Percentiles rank a stretch among this genome's conserved stretches.
phyloP scores from a whole-genome alignment of 2,797 vertebrate genomes.

The Cetoscarus ocellatus region DNA sequence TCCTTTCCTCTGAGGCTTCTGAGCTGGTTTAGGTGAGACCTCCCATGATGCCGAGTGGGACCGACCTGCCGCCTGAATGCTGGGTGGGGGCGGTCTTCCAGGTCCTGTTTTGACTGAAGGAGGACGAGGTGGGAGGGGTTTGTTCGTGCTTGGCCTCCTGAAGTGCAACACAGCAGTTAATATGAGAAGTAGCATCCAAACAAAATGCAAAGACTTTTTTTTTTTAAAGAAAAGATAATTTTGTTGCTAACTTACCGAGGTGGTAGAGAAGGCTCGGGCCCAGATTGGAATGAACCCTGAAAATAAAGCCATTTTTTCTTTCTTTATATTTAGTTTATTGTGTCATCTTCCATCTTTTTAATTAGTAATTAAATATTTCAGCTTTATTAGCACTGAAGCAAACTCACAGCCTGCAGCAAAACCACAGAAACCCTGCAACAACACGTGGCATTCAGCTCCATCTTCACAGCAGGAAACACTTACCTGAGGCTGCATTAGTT shows the following conservation, averaged over 20 bases:
- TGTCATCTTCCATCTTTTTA: too few species aligned
- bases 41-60: conserved; percentile 60
- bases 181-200: conserved; percentile 1
- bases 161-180: conserved; percentile 19
- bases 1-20: conserved; percentile 80
- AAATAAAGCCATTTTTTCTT: not conserved
- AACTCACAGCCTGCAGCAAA: conserved; percentile 18
- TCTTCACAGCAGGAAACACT: conserved; percentile 9
- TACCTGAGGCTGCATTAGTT: conserved; percentile 31
- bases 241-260: conserved; percentile 84
- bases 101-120: conserved; percentile 87
- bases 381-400: conserved; percentile 32
- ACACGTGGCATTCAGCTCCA: conserved; percentile 20
- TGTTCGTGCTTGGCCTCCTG: conserved; percentile 83
- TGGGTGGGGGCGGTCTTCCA: conserved; percentile 90
- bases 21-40: conserved; percentile 35
- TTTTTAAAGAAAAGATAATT: not conserved
- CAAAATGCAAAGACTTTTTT: not conserved
- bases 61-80: conserved; percentile 69
- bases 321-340: too few species aligned
- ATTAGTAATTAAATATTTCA: conserved; percentile 35
- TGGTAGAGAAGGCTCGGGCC: conserved; percentile 81
- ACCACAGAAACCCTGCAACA: conserved; percentile 37
- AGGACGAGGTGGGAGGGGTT: conserved; percentile 84
- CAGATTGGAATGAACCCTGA: conserved; percentile 80